Evolutionary conservation across 2,113 vertebrate genomes (phyloP).

Genomic region (Alethe castanea): DNA sequence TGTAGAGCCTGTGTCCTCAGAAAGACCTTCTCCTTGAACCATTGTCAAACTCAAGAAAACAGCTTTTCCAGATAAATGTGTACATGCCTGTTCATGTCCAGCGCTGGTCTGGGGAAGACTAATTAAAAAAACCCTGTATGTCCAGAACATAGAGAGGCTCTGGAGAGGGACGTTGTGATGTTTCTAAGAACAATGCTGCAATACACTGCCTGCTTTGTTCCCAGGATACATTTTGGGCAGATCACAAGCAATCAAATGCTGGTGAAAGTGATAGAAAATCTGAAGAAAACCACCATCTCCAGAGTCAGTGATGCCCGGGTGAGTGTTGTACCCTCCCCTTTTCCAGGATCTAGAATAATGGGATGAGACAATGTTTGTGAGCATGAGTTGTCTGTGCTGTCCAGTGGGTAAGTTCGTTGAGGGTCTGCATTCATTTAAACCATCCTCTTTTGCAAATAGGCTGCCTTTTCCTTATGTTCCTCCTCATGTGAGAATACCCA

Average conservation of each 20-base stretch:
- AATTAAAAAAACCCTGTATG: background rate
- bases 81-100: background rate
- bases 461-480: background rate
- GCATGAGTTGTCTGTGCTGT: background rate
- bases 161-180: background rate
- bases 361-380: background rate
- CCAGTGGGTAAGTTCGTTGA: background rate
- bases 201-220: background rate
- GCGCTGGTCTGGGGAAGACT: background rate
- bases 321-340: conserved; percentile 33
- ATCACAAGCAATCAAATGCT: conserved; percentile 94
- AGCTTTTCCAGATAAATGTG: background rate
- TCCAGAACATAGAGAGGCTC: background rate
- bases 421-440: background rate
- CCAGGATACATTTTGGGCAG: conserved; percentile 93
- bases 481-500: background rate
- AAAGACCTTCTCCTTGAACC: background rate
- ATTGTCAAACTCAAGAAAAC: background rate
- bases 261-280: conserved; percentile 86
- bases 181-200: background rate
- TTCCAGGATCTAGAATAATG: background rate
- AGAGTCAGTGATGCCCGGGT: conserved; percentile 88
- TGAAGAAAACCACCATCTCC: conserved; percentile 87
- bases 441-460: background rate
- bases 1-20: background rate